Evolutionary conservation across 53 echinoderm and acorn worm genomes (phyloP).

Genomic region (Antedon mediterranea): DNA sequence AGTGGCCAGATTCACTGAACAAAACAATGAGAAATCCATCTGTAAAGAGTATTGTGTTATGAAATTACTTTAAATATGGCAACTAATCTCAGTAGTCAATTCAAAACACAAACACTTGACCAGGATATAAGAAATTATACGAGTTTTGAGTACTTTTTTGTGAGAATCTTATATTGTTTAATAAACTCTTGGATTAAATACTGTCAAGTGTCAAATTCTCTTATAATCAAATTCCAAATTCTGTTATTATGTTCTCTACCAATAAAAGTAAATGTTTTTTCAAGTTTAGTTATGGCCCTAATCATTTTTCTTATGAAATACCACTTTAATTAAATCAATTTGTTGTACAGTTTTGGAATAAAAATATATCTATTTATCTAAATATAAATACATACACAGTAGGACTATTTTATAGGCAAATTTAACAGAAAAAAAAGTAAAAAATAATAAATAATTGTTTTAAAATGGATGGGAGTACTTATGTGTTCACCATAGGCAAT

Average conservation of each 20-base stretch:
- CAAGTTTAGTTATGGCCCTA: too few relatives aligned
- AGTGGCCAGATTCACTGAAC: conserved; percentile 33
- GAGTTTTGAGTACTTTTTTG: not conserved
- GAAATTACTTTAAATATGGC: too few relatives aligned
- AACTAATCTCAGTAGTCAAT: not conserved
- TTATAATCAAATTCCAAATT: not conserved
- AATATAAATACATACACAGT: too few relatives aligned
- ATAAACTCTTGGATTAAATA: not conserved
- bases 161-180: not conserved
- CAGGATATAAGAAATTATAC: not conserved
- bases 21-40: conserved; percentile 69
- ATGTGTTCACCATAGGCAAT: too few relatives aligned
- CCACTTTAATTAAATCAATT: too few relatives aligned
- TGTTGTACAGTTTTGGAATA: too few relatives aligned
- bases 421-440: too few relatives aligned
- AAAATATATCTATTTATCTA: too few relatives aligned
- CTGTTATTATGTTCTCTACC: not conserved
- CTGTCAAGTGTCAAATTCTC: not conserved
- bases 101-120: not conserved
- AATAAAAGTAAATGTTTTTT: not conserved
- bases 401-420: too few relatives aligned
- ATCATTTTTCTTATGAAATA: too few relatives aligned
- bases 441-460: too few relatives aligned
- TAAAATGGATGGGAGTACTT: too few relatives aligned
- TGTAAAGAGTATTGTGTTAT: conserved; percentile 1